phyloP scores from a whole-genome alignment of 2,113 vertebrate genomes.

The Nothobranchius furzeri region DNA sequence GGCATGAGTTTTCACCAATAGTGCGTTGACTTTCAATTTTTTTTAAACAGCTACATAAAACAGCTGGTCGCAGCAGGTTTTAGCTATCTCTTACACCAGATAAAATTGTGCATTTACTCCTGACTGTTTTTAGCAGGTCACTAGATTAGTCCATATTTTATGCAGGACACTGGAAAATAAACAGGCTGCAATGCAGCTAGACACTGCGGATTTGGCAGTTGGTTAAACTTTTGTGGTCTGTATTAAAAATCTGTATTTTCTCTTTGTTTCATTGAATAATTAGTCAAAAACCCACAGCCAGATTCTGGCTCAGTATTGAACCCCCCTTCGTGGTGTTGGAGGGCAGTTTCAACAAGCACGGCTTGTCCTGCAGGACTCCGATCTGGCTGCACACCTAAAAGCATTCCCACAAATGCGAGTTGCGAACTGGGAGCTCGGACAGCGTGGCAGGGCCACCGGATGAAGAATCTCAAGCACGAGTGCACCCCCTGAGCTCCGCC shows the following conservation, averaged over 20 bases:
- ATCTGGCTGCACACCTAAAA: slow-evolving; percentile 33
- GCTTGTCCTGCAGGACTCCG: not conserved
- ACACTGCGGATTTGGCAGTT: too few species aligned
- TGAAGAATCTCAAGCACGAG: slow-evolving; percentile 27
- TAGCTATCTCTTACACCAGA: too few species aligned
- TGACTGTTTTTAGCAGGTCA: too few species aligned
- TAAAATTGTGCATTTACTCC: too few species aligned
- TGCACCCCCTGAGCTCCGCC: slow-evolving; percentile 40
- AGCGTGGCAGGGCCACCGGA: slow-evolving; percentile 11
- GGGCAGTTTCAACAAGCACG: not conserved
- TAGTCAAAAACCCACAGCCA: not conserved
- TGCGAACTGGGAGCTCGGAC: slow-evolving; percentile 22
- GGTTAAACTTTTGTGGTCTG: not conserved
- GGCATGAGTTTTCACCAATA: too few species aligned
- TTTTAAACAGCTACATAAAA: too few species aligned
- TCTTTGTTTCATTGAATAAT: not conserved
- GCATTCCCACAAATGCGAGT: slow-evolving; percentile 21
- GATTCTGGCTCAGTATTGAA: slow-evolving; percentile 27
- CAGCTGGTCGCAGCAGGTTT: too few species aligned
- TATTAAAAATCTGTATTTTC: not conserved
- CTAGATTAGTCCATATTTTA: too few species aligned
- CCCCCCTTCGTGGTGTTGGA: slow-evolving; percentile 13
- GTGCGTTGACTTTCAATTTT: too few species aligned
- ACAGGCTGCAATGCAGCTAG: not conserved
- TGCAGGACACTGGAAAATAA: too few species aligned